Percentiles rank a stretch among this genome's conserved stretches.
Evolutionary conservation across 1,140 invertebrate species (phyloP).

Genomic region (Dryas iulia): DNA sequence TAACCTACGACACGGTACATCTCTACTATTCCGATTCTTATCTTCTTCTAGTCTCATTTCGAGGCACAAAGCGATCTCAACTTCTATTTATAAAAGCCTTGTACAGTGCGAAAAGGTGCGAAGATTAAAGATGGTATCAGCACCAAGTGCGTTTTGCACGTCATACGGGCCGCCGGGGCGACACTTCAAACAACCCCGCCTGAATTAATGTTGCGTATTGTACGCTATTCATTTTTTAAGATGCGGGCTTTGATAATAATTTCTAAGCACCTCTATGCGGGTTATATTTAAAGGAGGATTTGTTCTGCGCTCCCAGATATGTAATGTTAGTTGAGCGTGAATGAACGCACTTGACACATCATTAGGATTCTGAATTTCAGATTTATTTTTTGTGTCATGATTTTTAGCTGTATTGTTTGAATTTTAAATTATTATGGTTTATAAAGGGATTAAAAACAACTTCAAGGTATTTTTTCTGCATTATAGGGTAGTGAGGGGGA

Average conservation of each 20-base stretch:
- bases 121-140: conserved; percentile 77
- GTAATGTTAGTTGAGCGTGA: neutral
- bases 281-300: conserved; percentile 11
- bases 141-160: conserved; percentile 63
- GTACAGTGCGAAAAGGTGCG: conserved; percentile 70
- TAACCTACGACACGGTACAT: neutral
- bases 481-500: too few relatives aligned
- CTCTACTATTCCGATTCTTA: conserved; percentile 52
- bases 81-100: conserved; percentile 69
- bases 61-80: conserved; percentile 63
- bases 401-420: too few relatives aligned
- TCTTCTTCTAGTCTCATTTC: conserved; percentile 72
- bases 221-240: conserved; percentile 38
- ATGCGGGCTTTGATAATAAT: conserved; percentile 34
- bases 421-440: too few relatives aligned
- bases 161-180: conserved; percentile 34
- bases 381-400: neutral
- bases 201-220: conserved; percentile 48
- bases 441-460: too few relatives aligned
- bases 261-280: conserved; percentile 13
- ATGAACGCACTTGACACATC: neutral
- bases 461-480: too few relatives aligned
- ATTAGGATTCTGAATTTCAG: neutral
- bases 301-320: neutral
- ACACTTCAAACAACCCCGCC: conserved; percentile 47